Conservation (phyloP, 2,113 vertebrate species). For the Geococcyx californianus region DNA sequence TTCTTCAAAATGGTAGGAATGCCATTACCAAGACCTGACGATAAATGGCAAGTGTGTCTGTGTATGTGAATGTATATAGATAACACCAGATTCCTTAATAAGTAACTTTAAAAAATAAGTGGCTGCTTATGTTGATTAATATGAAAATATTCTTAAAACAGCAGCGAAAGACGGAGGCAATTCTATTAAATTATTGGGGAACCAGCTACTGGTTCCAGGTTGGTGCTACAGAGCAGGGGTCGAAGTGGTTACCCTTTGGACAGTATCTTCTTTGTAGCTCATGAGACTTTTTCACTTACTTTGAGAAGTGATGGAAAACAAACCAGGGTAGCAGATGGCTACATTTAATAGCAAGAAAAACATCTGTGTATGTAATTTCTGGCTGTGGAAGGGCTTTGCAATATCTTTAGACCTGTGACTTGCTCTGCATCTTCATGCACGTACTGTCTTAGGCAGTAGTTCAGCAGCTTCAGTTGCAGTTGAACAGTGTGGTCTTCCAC, state of each 20-base stretch:
- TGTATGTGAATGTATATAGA: neutral
- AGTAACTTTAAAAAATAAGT: neutral
- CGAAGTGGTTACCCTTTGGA: neutral
- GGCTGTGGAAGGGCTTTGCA: neutral
- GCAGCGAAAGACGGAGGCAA: neutral
- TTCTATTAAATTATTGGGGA: neutral
- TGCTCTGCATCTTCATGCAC: neutral
- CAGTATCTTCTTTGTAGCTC: neutral
- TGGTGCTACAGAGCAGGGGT: rapidly evolving
- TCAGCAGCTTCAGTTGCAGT: neutral
- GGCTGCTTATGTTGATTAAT: neutral
- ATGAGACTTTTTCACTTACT: neutral
- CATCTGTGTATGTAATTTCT: neutral
- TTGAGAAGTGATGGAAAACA: neutral
- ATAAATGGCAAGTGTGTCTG: neutral
- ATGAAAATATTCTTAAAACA: neutral
- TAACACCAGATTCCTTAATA: neutral
- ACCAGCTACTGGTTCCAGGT: neutral
- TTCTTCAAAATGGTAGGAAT: neutral
- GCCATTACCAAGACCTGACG: neutral
- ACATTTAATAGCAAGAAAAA: neutral
- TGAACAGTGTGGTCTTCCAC: neutral
- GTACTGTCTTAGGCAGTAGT: neutral
- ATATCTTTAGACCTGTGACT: neutral
- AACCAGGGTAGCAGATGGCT: neutral